Evolutionary conservation across 2,797 vertebrate species (phyloP), one percentile per base, ranked within the genome.

Genomic region (Esox masquinongy): DNA sequence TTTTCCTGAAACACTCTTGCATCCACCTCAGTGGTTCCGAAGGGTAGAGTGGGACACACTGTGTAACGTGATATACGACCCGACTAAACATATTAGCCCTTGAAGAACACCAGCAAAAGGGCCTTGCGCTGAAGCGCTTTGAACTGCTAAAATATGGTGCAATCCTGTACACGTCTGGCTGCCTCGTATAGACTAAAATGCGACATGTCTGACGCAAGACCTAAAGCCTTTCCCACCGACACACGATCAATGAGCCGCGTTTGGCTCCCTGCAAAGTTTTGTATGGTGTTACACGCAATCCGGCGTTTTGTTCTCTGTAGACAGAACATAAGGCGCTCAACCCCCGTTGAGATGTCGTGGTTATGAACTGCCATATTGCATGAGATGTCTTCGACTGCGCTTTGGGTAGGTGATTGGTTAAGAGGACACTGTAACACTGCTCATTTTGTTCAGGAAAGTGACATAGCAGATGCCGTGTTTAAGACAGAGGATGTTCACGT

Each of bases 111-210:
- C 68, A 24, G 80, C 68, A 78, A 86, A 82, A 79, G 78, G 84
- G 17, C 29, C 74, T 73, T 84, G 80, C 29, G 7, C 29, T 17
- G 15, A 34, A 36, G 64, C 16, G 64, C 31, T 67, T 88, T 64
- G 3, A 53, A 75, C 74, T 82, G 82, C 86, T 84, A 81, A 88
- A 88, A 88, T 90, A 75, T 50, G 66, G 80, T 84, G 86, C 88
- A 87, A 91, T 90, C 88, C 77, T 82, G 82, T 83, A 78, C 83
- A 88, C 83, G 79, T 78, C 73, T 79, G 83, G 56, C 56, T 61
- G 56, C 56, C 75, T 87, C 85, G 82, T 83, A 79, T 81, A 88
- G 83, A 75, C 81, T 86, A 81, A 87, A 77, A 80, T 81, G 81
- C 82, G 72, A 74, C 74, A 72, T 51, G 80, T 77, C 70, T 74